Base-by-base conservation (phyloP, 2,113 vertebrate genomes). In the Anthoscopus minutus region DNA sequence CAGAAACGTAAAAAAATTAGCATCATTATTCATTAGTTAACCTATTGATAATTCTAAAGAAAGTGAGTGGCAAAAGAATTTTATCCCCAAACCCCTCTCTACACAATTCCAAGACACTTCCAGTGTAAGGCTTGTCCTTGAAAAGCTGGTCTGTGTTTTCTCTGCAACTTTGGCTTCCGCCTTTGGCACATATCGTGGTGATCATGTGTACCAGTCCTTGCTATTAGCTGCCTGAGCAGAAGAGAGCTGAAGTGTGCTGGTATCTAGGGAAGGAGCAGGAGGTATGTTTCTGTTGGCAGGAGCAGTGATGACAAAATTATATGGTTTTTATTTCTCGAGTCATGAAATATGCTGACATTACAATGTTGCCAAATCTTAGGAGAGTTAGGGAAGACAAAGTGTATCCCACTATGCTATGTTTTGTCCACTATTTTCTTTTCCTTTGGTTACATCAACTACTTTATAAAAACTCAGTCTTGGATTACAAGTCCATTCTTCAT, bases 181-280 rank as follows among this genome's bases (percentile, higher is more conserved):
- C 47, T 67, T 74, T 48, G 56, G 60, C 35, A 21, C 2, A 0
- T 10, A 5, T 9, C 0, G 0, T 18, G n/a, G 47, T 47, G 24
- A 45, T 73, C 5, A 2, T 23, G n/a, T 37, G 60, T 48, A 13
- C n/a, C 65, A 35, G 56, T 9, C 15, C 69, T 84, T 53, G 42
- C 60, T 35, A 7, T 15, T 28, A 80, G 66, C 67, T 86, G 66
- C 62, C 10, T 40, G 84, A 89, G 48, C 50, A 60, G 78, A 74
- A 10, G 4, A 77, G 61, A 65, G 33, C 17, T 78, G 82, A 66
- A 47, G 47, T 33, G 21, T n/a, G 30, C 69, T 92, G 81, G n/a
- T 73, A 4, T n/a, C 72, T 17, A 25, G 65, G 40, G 79, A 62
- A 79, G 73, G 37, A 74, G 31, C 37, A 28, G 70, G 56, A 81